Evolutionary conservation across 2,797 vertebrate species (phyloP).

Genomic region (Ctenosaura bakeri): DNA sequence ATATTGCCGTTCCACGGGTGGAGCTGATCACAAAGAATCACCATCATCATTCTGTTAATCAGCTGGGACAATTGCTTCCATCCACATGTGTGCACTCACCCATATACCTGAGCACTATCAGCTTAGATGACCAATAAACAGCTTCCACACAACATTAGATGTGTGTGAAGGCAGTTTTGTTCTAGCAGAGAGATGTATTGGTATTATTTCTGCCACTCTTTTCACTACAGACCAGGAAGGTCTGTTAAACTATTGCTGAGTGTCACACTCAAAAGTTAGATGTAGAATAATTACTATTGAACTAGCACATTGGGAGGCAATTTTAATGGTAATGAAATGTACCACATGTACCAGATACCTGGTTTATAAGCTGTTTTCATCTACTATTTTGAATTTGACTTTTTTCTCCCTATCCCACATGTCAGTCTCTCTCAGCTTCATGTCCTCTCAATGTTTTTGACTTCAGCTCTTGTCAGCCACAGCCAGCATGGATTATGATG

Average conservation of each 20-base stretch:
- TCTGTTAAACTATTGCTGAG: not conserved
- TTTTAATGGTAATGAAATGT: not conserved
- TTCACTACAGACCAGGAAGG: not conserved
- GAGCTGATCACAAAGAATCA: not conserved
- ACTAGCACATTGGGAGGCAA: not conserved
- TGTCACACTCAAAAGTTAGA: not conserved
- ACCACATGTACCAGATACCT: not conserved
- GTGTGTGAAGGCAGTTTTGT: not conserved
- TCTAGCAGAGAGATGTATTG: not conserved
- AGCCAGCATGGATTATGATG: no score
- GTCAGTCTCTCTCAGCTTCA: not conserved
- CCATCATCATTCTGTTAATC: not conserved
- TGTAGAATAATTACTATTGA: not conserved
- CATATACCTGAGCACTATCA: not conserved
- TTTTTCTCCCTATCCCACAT: slow-evolving; percentile 41
- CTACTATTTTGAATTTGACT: slow-evolving; percentile 17
- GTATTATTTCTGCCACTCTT: not conserved
- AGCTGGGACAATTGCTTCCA: not conserved
- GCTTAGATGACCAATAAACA: no score
- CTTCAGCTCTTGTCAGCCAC: no score
- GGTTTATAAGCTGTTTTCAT: not conserved
- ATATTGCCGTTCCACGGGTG: not conserved
- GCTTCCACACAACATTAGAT: not conserved
- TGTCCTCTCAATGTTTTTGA: no score
- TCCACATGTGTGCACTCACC: not conserved